Evolutionary conservation across 2,797 vertebrate genomes (phyloP).

Genomic region (Cossypha niveicapilla): DNA sequence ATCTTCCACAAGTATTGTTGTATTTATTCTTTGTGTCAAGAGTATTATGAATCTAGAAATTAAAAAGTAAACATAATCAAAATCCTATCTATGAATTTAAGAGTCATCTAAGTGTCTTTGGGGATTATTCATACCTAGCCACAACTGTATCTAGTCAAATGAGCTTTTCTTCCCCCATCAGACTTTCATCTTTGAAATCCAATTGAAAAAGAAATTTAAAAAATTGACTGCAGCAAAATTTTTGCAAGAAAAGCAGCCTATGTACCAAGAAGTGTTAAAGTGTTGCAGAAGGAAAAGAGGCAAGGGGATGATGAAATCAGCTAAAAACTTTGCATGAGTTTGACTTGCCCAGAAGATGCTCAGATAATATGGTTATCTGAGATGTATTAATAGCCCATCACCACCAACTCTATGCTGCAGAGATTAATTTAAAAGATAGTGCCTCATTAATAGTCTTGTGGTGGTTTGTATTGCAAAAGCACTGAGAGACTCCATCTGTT

Average conservation of each 20-base stretch:
- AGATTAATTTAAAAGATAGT: conserved; percentile 20
- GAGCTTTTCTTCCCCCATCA: neutral
- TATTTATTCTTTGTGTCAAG: neutral
- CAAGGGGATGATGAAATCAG: neutral
- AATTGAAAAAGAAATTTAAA: neutral
- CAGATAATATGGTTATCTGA: neutral
- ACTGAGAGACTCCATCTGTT: neutral
- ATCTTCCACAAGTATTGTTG: neutral
- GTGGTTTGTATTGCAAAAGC: neutral
- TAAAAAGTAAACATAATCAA: neutral
- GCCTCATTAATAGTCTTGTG: neutral
- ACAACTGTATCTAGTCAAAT: neutral
- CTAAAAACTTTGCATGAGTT: neutral
- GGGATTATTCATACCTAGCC: neutral
- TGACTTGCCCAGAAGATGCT: neutral
- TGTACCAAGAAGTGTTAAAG: neutral
- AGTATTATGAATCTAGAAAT: neutral
- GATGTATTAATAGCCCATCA: neutral
- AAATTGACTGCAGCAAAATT: neutral
- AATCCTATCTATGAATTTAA: neutral
- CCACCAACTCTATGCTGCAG: neutral
- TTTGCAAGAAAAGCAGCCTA: neutral
- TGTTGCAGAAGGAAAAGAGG: neutral
- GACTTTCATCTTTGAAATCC: neutral
- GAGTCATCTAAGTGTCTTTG: neutral